Evolutionary conservation across 1,140 invertebrate species (phyloP).

Genomic region (Drosophila seguyi): DNA sequence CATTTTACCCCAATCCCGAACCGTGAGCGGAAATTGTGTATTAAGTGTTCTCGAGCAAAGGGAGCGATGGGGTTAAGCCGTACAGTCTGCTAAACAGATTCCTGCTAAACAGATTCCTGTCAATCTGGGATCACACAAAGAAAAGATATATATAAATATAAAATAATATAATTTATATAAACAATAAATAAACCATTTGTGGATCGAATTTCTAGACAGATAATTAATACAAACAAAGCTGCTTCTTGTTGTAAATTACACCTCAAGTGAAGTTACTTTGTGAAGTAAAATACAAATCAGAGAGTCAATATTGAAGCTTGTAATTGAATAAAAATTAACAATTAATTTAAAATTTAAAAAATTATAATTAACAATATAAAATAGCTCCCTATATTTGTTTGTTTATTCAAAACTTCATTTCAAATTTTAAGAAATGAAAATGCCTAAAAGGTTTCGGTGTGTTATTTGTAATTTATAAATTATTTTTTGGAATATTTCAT

Average conservation of each 20-base stretch:
- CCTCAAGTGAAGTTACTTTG: neutral
- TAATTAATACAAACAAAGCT: neutral
- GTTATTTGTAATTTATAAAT: no score
- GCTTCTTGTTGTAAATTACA: neutral
- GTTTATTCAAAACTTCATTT: neutral
- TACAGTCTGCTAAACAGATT: constrained; percentile 63
- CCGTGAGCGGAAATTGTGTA: constrained; percentile 81
- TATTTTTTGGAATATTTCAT: no score
- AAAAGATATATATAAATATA: neutral
- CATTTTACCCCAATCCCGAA: constrained; percentile 51
- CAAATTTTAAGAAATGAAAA: neutral
- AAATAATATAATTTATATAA: neutral
- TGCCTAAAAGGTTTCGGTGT: neutral
- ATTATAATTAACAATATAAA: neutral
- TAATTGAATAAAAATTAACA: neutral
- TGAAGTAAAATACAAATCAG: neutral
- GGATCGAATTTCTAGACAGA: neutral
- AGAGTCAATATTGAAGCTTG: neutral
- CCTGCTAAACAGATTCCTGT: constrained; percentile 58
- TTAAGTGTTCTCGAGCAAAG: constrained; percentile 62
- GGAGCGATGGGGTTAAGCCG: constrained; percentile 30
- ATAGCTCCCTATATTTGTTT: neutral
- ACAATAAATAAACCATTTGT: neutral
- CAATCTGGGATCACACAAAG: constrained; percentile 20
- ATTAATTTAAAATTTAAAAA: neutral